Evolutionary conservation across 2,113 vertebrate genomes (phyloP), one percentile per base, ranked within the genome.

Genomic region (Forbesichthys papilliferus): DNA sequence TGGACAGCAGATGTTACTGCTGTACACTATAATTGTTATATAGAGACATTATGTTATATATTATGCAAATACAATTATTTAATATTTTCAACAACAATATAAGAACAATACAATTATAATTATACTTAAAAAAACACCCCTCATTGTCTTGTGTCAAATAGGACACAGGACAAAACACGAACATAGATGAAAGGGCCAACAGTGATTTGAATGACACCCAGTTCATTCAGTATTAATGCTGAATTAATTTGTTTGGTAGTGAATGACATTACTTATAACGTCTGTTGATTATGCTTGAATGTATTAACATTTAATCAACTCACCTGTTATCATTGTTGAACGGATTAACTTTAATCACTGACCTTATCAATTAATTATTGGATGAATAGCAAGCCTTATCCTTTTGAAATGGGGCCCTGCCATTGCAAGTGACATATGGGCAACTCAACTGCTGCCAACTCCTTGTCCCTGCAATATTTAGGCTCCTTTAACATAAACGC

Each of bases 291-390:
- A 14, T 16, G 13, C 20, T 33, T 34, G 55, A 63, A 63, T 57
- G 20, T 48, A 79, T 83, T 56, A 75, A 77, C 66, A 79, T 84
- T 86, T 86, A 66, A 86, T 86, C 58, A 58, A 11, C 34, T 76
- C 55, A 74, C 83, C 64, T 88, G 75, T 86, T 69, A 86, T 84
- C 71, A 66, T 64, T 16, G 61, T 69, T 77, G 58, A 77, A 73
- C 48, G 69, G 59, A 86, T 86, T 79, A 80, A 84, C 71, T 82
- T 84, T 82, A 84, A 90, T 89, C 84, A 63, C 54, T 73, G 81
- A 82, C 71, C 81, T 85, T 79, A 77, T 86, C 1, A 36, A 85
- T 83, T 68, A 84, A 83, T 84, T 66, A 88, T 77, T 68, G 72
- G 48, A 11, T 12, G 68, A n/a, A 66, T 61, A 62, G 74, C 80